phyloP scores from a whole-genome alignment of 2,113 vertebrate genomes.

The Atrichornis clamosus region DNA sequence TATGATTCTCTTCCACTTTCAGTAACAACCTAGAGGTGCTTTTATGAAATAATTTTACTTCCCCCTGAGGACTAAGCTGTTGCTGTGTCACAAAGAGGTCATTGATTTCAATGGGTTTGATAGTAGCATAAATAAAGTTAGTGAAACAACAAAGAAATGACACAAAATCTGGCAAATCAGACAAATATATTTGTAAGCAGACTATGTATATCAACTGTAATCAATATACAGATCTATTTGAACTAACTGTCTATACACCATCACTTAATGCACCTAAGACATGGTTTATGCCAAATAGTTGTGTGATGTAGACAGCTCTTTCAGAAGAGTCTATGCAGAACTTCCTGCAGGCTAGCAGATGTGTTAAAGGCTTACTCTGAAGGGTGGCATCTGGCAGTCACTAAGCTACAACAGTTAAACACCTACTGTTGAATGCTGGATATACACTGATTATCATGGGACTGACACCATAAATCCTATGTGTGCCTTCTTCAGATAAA shows the following conservation, averaged over 20 bases:
- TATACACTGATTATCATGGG: neutral
- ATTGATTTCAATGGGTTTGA: neutral
- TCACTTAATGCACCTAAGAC: neutral
- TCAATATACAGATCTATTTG: neutral
- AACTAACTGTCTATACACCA: neutral
- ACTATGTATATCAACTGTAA: neutral
- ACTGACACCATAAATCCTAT: neutral
- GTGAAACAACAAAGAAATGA: neutral
- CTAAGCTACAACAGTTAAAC: neutral
- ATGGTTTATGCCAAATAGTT: neutral
- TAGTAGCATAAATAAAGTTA: neutral
- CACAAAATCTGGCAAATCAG: neutral
- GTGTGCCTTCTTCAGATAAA: neutral
- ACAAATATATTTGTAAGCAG: neutral
- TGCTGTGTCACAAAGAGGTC: neutral
- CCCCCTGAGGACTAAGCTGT: neutral
- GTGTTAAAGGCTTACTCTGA: neutral
- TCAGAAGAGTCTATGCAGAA: neutral
- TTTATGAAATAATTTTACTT: neutral
- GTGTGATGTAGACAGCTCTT: neutral
- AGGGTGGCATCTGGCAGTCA: neutral
- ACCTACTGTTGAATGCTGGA: neutral
- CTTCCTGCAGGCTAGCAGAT: neutral
- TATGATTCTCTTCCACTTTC: neutral
- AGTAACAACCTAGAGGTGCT: neutral